phyloP scores from a whole-genome alignment of 1,140 invertebrate species.

The Temnothorax nylanderi region DNA sequence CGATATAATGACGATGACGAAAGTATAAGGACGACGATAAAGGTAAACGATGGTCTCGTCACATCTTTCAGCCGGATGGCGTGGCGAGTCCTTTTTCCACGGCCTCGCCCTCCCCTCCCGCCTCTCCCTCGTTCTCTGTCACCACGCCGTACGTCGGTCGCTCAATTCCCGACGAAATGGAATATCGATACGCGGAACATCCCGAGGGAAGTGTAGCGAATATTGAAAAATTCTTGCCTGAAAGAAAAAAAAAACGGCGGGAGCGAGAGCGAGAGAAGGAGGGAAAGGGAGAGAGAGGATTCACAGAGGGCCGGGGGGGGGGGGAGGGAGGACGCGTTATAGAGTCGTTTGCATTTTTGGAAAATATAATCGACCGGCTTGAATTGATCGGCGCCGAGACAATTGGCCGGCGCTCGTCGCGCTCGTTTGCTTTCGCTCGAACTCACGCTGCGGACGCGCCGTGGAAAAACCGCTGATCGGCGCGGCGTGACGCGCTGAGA shows the following conservation, averaged over 20 bases:
- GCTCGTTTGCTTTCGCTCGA: constrained; percentile 53
- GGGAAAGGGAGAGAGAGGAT: neutral
- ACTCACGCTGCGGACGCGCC: constrained; percentile 33
- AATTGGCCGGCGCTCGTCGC: constrained; percentile 45
- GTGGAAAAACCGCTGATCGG: constrained; percentile 66
- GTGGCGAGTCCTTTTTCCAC: constrained; percentile 53
- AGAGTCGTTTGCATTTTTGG: constrained; percentile 57
- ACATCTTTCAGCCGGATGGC: constrained; percentile 66
- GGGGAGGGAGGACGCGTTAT: constrained; percentile 25
- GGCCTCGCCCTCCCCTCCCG: neutral
- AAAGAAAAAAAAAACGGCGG: constrained; percentile 63
- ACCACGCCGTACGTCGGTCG: constrained; percentile 65
- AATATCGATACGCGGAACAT: constrained; percentile 73
- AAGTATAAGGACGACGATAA: constrained; percentile 64
- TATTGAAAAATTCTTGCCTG: constrained; percentile 73
- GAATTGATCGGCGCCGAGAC: constrained; percentile 55
- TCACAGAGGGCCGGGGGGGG: neutral
- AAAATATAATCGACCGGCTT: constrained; percentile 67
- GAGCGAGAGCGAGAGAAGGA: neutral
- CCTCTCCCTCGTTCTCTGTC: constrained; percentile 52
- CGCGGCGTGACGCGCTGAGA: constrained; percentile 5
- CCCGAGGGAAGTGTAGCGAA: constrained; percentile 72
- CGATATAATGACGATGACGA: constrained; percentile 65
- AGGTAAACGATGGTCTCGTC: constrained; percentile 71
- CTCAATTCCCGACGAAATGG: constrained; percentile 73